Base-by-base conservation (phyloP, 2,797 vertebrate species). In the Acestrorhynchus altus region DNA sequence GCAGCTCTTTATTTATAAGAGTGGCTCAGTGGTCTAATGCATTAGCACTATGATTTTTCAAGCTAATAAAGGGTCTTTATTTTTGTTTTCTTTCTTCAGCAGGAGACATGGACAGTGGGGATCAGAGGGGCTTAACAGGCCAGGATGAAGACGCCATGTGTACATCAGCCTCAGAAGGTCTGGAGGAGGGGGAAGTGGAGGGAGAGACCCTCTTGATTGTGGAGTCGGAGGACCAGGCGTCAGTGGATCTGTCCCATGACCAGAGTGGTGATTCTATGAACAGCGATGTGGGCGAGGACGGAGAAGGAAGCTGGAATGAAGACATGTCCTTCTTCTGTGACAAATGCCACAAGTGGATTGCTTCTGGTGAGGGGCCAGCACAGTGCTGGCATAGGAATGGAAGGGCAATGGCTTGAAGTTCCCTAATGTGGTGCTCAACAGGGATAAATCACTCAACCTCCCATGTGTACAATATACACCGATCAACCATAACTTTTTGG, bases 181-280 rank as follows among this genome's bases (percentile, higher is more conserved):
- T 99, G 91, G 98, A 99, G 85, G 98, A 99, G 76, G 98, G 98
- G 0, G 98, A 98, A 87, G 97, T 99, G 87, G 97, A 99, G 89
- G 97, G 98, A 0, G 98, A 99, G 88, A 99, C 98, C 0, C 94
- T 99, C 28, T 88, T 99, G 15, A 97, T 99, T 0, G 97, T 99
- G 0, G 96, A 99, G 83, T 97, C 96, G 0, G 96, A 98, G 88
- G 97, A 99, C 83, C 97, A 98, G 90, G 96, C 94, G 0, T 99
- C 97, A 0, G 95, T 98, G 81, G 98, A 99, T 83, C 93, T 99
- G 49, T 98, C 97, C 0, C 97, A 99, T 0, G 97, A 99, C 88
- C 98, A 99, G 84, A 99, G 97, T 0, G 97, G 98, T 0, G 98
- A 99, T 89, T 99, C 97, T 0, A 90, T 99, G 79, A 98, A 96